Evolutionary conservation across 2,113 vertebrate species (phyloP).

Genomic region (Bettongia penicillata): DNA sequence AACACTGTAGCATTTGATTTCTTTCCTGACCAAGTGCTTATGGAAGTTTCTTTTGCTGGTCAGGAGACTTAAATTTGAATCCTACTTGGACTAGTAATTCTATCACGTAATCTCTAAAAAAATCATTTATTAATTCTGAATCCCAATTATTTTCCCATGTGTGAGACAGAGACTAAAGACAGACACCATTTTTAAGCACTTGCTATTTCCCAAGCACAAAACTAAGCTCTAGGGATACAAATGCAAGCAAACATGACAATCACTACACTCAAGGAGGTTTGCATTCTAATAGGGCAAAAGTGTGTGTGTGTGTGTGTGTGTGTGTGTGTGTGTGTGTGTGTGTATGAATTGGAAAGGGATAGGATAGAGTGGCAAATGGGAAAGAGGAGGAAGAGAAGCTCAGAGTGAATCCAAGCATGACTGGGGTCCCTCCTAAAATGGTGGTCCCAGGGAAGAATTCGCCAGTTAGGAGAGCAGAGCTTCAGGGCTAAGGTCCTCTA

Average conservation of each 20-base stretch:
- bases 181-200: not conserved
- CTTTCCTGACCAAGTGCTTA: slow-evolving; percentile 14
- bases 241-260: too few species aligned
- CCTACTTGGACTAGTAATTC: slow-evolving; percentile 35
- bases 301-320: too few species aligned
- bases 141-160: not conserved
- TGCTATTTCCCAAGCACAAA: not conserved
- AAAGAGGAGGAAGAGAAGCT: too few species aligned
- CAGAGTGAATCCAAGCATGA: too few species aligned
- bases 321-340: too few species aligned
- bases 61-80: slow-evolving; percentile 13
- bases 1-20: slow-evolving; percentile 12
- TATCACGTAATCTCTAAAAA: not conserved
- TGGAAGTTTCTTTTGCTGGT: slow-evolving; percentile 5
- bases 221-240: not conserved
- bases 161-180: slow-evolving; percentile 23
- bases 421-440: too few species aligned
- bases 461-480: too few species aligned
- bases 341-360: too few species aligned
- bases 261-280: not conserved
- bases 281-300: too few species aligned
- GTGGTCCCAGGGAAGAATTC: too few species aligned
- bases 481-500: too few species aligned
- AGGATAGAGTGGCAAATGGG: too few species aligned
- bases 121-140: slow-evolving; percentile 47